Percentiles rank a stretch among this genome's conserved stretches.
These are phyloP conservation scores for Silurus asotus DNA, from an alignment of 2,113 vertebrate genomes.

Conservation along the genomic window DNA sequence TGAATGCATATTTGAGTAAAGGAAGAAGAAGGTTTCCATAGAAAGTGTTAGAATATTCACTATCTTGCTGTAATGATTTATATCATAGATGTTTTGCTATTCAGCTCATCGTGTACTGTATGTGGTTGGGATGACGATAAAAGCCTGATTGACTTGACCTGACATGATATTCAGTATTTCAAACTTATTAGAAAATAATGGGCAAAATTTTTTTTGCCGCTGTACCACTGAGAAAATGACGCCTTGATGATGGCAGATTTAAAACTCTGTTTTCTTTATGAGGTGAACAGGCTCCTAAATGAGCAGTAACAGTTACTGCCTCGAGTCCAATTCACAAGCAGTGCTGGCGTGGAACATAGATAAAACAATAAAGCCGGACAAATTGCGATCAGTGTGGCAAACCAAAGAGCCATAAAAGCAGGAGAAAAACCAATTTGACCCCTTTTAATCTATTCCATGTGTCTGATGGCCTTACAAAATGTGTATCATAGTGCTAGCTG, in stretches of 20 bases:
- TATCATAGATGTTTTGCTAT: background rate
- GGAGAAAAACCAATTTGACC: constrained; percentile 11
- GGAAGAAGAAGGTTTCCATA: background rate
- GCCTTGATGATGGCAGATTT: constrained; percentile 16
- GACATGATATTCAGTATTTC: background rate
- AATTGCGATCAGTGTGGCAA: constrained; percentile 2
- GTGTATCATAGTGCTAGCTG: background rate
- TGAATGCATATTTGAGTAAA: background rate
- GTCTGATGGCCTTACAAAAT: background rate
- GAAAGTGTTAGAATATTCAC: background rate
- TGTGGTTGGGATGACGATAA: no score
- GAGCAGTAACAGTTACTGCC: constrained; percentile 7
- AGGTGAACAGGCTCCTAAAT: constrained; percentile 20
- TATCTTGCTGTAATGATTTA: background rate
- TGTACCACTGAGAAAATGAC: constrained; percentile 3
- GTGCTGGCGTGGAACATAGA: background rate
- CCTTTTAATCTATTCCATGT: background rate
- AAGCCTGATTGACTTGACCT: no score
- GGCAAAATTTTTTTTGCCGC: background rate
- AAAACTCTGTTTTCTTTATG: constrained; percentile 10
- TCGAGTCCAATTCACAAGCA: background rate
- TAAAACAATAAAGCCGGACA: constrained; percentile 1
- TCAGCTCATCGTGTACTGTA: no score
- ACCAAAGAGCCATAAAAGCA: background rate
- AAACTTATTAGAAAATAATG: background rate